A percentile compares a stretch with the other conserved stretches of the same genome.
These are phyloP conservation scores for Epiperipatus broadwayi DNA, from an alignment of 2,888 invertebrate species.

Conservation along the genomic window DNA sequence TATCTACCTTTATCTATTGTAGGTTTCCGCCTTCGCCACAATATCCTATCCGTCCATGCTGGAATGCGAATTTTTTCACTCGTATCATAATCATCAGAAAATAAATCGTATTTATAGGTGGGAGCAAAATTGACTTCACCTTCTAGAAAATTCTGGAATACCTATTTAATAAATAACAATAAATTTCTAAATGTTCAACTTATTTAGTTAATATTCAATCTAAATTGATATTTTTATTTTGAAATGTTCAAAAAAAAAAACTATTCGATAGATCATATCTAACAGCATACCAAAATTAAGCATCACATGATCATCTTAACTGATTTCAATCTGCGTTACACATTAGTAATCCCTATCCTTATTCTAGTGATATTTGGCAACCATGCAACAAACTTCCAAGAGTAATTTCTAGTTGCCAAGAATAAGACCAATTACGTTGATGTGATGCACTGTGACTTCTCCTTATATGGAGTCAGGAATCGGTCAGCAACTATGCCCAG, in stretches of 20 bases:
- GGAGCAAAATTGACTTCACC: constrained; percentile 79
- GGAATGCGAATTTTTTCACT: constrained; percentile 93
- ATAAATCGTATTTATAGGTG: constrained; percentile 95
- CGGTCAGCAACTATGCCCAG: too few relatives aligned
- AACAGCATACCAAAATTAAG: too few relatives aligned
- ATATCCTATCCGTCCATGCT: constrained; percentile 94
- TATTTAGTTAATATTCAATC: background rate
- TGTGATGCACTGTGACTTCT: too few relatives aligned
- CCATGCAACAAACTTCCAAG: too few relatives aligned
- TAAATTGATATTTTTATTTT: background rate
- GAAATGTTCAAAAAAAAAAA: background rate
- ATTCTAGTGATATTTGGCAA: too few relatives aligned
- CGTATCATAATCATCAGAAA: constrained; percentile 96
- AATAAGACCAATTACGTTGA: too few relatives aligned
- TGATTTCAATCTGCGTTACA: too few relatives aligned
- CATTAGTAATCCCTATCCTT: too few relatives aligned
- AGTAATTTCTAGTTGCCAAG: too few relatives aligned
- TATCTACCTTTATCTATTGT: constrained; percentile 15
- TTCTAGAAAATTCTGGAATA: constrained; percentile 81
- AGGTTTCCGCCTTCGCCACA: constrained; percentile 63
- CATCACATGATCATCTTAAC: too few relatives aligned
- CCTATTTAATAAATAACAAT: constrained; percentile 32
- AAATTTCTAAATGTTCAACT: background rate
- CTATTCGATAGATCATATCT: background rate
- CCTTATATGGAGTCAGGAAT: too few relatives aligned